Base-by-base conservation (phyloP, 2,797 vertebrate genomes). In the Pampus argenteus region DNA sequence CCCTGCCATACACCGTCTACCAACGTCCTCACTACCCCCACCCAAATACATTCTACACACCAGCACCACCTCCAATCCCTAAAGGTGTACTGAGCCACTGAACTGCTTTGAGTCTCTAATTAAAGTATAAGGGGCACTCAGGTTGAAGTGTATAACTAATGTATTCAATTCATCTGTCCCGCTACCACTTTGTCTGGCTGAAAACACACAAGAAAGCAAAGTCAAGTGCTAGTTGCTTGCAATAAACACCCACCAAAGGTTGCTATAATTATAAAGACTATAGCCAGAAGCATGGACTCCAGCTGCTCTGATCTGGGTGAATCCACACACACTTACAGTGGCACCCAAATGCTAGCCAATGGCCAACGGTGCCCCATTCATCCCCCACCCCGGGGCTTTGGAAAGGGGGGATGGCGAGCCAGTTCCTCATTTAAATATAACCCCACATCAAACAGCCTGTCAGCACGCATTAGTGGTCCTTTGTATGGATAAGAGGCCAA, bases 361-460 rank as follows among this genome's bases (percentile, higher is more conserved):
- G 60, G 75, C 82, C 75, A 76, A 60, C 9, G 45, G 75, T 76
- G 66, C 77, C 73, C 73, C 76, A 62, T 87, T 85, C 71, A 78
- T 61, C 73, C 71, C 45, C 59, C 45, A 51, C 40, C 57, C 63
- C 65, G 10, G 23, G 70, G 83, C 71, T 82, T 63, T 75, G 59
- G 69, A 61, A 74, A 67, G 58, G 64, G 78, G 78, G 70, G 69
- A 67, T 42, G 31, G 68, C 71, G 31, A 89, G 84, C 83, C 88
- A 89, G 85, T 86, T 89, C 77, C 85, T 92, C 89, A 91, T 91
- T 94, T 93, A 93, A 93, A 92, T 86, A 90, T 91, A 91, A 91
- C 86, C 89, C 89, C 78, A 90, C 92, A 95, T 94, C 90, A 94
- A 93, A 93, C 86, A 8, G 80, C 68, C 85, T 91, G 92, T 92